These are phyloP conservation scores for Labroides dimidiatus DNA, from an alignment of 2,797 vertebrate species.

Conservation along the genomic window DNA sequence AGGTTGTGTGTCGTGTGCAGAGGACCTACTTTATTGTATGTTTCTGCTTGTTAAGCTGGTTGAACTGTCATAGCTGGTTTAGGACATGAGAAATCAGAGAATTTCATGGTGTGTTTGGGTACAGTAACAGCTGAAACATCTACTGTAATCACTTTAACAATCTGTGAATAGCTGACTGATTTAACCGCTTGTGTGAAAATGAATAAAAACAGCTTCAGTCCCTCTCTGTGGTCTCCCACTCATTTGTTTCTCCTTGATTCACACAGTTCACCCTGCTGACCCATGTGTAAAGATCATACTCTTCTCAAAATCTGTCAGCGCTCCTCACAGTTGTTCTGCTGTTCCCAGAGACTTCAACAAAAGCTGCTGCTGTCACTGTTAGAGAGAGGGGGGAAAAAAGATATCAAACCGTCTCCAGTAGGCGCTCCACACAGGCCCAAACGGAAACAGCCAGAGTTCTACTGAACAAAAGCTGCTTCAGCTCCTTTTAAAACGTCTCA, in stretches of 20 bases:
- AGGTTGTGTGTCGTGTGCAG: neutral
- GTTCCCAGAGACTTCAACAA: constrained; percentile 54
- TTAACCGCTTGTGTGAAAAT: constrained; percentile 21
- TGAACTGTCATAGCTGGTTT: constrained; percentile 8
- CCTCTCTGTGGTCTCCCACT: neutral
- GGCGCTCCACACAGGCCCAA: constrained; percentile 25
- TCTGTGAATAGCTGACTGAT: constrained; percentile 14
- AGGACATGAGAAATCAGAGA: constrained; percentile 6
- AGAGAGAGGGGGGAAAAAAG: constrained; percentile 17
- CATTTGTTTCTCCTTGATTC: constrained; percentile 1
- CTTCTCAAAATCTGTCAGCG: constrained; percentile 1
- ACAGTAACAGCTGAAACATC: neutral
- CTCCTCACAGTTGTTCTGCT: constrained; percentile 13
- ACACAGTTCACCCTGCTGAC: constrained; percentile 17
- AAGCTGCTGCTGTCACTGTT: constrained; percentile 35
- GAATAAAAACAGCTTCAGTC: constrained; percentile 59
- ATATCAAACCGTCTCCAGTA: constrained; percentile 22
- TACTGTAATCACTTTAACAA: constrained; percentile 5
- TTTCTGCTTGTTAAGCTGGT: neutral
- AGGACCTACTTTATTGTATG: neutral
- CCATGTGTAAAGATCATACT: neutral
- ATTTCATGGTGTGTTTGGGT: constrained; percentile 3
- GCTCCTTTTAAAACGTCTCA: constrained; percentile 23
- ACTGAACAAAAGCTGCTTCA: constrained; percentile 42
- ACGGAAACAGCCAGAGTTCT: constrained; percentile 25